Percentiles rank a stretch among this genome's conserved stretches.
phyloP scores from a whole-genome alignment of 1,140 invertebrate genomes.

The Hermetia illucens region DNA sequence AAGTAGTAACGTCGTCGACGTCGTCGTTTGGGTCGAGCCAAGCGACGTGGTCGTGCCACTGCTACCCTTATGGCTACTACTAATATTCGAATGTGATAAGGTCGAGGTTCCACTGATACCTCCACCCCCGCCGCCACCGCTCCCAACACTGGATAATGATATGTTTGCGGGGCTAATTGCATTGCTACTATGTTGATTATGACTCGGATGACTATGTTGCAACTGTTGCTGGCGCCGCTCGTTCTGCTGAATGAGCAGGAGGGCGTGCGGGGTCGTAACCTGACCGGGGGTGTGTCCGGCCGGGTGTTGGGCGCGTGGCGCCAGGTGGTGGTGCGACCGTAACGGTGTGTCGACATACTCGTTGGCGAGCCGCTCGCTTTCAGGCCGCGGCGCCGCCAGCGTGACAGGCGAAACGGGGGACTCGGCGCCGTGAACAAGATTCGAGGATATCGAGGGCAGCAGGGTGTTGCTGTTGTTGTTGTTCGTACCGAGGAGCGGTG shows the following conservation, averaged over 20 bases:
- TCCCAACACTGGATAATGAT: no score
- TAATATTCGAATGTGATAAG: slow-evolving; percentile 27
- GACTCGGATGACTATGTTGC: slow-evolving; percentile 10
- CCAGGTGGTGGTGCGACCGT: slow-evolving; percentile 22
- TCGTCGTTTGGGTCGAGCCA: slow-evolving; percentile 17
- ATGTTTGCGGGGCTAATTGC: slow-evolving; percentile 6
- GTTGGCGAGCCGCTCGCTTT: slow-evolving; percentile 60
- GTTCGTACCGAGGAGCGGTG: slow-evolving; percentile 24
- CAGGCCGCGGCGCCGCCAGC: slow-evolving; percentile 57
- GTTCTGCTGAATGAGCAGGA: slow-evolving; percentile 20
- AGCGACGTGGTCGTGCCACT: slow-evolving; percentile 10
- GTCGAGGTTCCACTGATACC: slow-evolving; percentile 13
- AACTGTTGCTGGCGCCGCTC: slow-evolving; percentile 18
- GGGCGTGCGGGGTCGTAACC: slow-evolving; percentile 24
- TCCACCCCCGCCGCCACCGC: slow-evolving; percentile 7
- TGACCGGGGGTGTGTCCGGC: slow-evolving; percentile 23
- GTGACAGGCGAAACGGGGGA: slow-evolving; percentile 31
- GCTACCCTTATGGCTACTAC: slow-evolving; percentile 13
- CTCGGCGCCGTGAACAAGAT: slow-evolving; percentile 15
- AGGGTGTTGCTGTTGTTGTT: not conserved
- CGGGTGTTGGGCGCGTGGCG: slow-evolving; percentile 20
- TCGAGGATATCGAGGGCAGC: not conserved
- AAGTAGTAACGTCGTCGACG: slow-evolving; percentile 15
- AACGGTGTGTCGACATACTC: slow-evolving; percentile 76
- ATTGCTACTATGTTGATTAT: slow-evolving; percentile 10